Evolutionary conservation across 2,888 invertebrate species (phyloP).

Genomic region (Oasisia sp.): DNA sequence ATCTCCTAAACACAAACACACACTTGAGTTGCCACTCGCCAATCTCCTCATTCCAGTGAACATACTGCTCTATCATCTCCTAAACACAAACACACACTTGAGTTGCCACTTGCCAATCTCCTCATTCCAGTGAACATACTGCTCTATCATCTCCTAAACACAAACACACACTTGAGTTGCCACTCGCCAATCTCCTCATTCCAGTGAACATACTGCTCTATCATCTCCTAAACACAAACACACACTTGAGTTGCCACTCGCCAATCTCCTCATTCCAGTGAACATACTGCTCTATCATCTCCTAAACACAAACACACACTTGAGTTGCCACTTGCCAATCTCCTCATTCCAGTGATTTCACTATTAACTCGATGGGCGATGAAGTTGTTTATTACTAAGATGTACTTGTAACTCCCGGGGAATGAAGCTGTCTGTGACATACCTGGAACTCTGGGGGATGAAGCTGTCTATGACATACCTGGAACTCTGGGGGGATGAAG

Average conservation of each 20-base stretch:
- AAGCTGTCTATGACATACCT: too few relatives aligned
- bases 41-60: slow-evolving; percentile 97
- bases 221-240: slow-evolving; percentile 71
- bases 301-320: slow-evolving; percentile 67
- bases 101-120: slow-evolving; percentile 87
- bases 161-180: too few relatives aligned
- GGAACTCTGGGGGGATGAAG: too few relatives aligned
- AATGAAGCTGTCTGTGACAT: too few relatives aligned
- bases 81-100: slow-evolving; percentile 57
- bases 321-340: slow-evolving; percentile 84
- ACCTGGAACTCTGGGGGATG: too few relatives aligned
- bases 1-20: slow-evolving; percentile 69
- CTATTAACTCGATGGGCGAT: too few relatives aligned
- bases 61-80: slow-evolving; percentile 83
- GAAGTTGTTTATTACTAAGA: too few relatives aligned
- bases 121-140: slow-evolving; percentile 94
- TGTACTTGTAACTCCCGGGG: too few relatives aligned
- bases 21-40: slow-evolving; percentile 71
- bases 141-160: slow-evolving; percentile 79
- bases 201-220: slow-evolving; percentile 92
- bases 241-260: slow-evolving; percentile 59
- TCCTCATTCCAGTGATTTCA: slow-evolving; percentile 99
- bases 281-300: slow-evolving; percentile 83
- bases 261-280: slow-evolving; percentile 98
- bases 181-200: slow-evolving; percentile 97